Conservation (phyloP, 30 jellyfish, hydroid and myxozoan genomes). For the Pseudorhiza aurosa region DNA sequence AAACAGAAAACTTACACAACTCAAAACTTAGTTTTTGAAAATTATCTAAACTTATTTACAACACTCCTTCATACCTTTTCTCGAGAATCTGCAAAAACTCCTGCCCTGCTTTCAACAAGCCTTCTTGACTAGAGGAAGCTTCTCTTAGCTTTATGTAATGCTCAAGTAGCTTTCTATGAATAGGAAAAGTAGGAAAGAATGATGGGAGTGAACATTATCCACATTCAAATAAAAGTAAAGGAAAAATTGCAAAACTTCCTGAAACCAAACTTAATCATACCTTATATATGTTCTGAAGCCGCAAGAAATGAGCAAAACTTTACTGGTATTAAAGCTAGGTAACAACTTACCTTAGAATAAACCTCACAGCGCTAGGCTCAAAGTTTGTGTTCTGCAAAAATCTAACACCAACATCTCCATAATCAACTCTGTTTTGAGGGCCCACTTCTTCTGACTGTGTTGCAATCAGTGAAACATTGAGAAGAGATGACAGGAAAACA, state of each 20-base stretch:
- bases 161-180: conserved; percentile 39
- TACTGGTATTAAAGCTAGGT: too few relatives aligned
- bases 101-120: conserved; percentile 17
- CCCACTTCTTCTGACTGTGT: conserved; percentile 23
- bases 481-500: conserved; percentile 5
- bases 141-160: conserved; percentile 46
- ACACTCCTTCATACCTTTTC: conserved; percentile 8
- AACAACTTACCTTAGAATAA: conserved; percentile 10
- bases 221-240: background rate
- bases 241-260: background rate
- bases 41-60: background rate
- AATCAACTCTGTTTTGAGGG: background rate
- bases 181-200: background rate
- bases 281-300: too few relatives aligned
- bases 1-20: too few relatives aligned
- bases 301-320: too few relatives aligned
- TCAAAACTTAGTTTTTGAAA: too few relatives aligned
- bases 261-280: too few relatives aligned
- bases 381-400: conserved; percentile 13
- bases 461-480: conserved; percentile 25
- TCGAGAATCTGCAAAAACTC: conserved; percentile 33
- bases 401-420: background rate
- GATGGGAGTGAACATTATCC: too few relatives aligned
- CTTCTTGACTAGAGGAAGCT: conserved; percentile 16
- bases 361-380: background rate